Conservation (phyloP, 2,888 invertebrate species). For the Oxycera nigricornis region DNA sequence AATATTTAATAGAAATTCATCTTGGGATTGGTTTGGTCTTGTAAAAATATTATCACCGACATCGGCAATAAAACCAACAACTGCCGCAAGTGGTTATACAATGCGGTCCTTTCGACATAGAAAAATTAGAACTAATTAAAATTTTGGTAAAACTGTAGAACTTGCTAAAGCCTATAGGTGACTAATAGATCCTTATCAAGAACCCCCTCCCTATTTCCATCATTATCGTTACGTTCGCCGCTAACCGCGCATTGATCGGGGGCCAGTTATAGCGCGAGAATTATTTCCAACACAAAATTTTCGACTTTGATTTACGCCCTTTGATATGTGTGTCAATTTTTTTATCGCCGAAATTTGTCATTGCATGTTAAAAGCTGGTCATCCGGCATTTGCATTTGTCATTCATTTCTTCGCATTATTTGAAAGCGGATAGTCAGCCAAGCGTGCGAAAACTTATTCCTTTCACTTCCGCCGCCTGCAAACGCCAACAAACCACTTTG, state of each 20-base stretch:
- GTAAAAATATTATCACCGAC: slow-evolving; percentile 17
- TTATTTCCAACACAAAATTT: slow-evolving; percentile 24
- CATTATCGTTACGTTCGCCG: background rate
- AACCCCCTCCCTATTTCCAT: background rate
- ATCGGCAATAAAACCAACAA: slow-evolving; percentile 8
- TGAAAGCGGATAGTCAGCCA: background rate
- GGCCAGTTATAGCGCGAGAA: background rate
- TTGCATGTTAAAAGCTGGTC: slow-evolving; percentile 43
- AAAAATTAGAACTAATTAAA: slow-evolving; percentile 36
- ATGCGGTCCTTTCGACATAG: background rate
- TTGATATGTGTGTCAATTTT: slow-evolving; percentile 46
- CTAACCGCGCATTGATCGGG: background rate
- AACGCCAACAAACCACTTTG: slow-evolving; percentile 37
- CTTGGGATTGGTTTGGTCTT: slow-evolving; percentile 10
- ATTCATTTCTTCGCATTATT: background rate
- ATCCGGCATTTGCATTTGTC: slow-evolving; percentile 35
- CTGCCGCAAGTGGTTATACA: background rate
- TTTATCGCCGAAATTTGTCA: slow-evolving; percentile 46
- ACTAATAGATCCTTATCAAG: slow-evolving; percentile 29
- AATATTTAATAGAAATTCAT: slow-evolving; percentile 19
- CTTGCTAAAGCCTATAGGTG: slow-evolving; percentile 26
- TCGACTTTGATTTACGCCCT: slow-evolving; percentile 44
- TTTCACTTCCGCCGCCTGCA: slow-evolving; percentile 13
- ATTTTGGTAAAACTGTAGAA: slow-evolving; percentile 6
- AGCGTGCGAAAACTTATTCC: slow-evolving; percentile 39